Evolutionary conservation across 1,140 invertebrate genomes (phyloP).

Genomic region (Euschistus heros): DNA sequence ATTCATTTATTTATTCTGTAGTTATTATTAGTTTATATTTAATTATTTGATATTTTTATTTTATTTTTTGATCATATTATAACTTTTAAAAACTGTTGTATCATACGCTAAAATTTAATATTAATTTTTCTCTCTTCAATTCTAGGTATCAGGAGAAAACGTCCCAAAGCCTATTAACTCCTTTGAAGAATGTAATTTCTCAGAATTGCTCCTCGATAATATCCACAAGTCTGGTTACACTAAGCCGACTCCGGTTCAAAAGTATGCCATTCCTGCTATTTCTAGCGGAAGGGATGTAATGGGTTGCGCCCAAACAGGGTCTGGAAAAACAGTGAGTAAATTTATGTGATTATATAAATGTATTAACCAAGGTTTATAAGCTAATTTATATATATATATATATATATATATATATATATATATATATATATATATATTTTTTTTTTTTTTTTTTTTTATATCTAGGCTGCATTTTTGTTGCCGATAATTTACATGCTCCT

Average conservation of each 20-base stretch:
- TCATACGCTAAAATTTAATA: no score
- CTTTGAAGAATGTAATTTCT: conserved; percentile 61
- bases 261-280: conserved; percentile 77
- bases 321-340: conserved; percentile 73
- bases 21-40: no score
- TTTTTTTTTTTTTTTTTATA: conserved; percentile 31
- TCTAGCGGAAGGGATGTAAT: conserved; percentile 73
- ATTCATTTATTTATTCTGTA: no score
- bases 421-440: conserved; percentile 18
- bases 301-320: conserved; percentile 96
- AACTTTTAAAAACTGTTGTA: neutral
- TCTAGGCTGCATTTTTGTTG: conserved; percentile 81
- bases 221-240: conserved; percentile 69
- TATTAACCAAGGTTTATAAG: no score
- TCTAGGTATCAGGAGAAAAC: conserved; percentile 53
- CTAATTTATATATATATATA: conserved; percentile 27
- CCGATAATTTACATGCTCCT: conserved; percentile 74
- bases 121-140: conserved; percentile 23
- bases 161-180: conserved; percentile 47
- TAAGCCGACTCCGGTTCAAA: conserved; percentile 89
- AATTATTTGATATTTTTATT: neutral
- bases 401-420: conserved; percentile 6
- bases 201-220: conserved; percentile 60
- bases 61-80: no score
- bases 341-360: no score